A percentile compares a stretch with the other conserved stretches of the same genome.
These are phyloP conservation scores for Strix aluco DNA, from an alignment of 2,113 vertebrate species.

Conservation along the genomic window DNA sequence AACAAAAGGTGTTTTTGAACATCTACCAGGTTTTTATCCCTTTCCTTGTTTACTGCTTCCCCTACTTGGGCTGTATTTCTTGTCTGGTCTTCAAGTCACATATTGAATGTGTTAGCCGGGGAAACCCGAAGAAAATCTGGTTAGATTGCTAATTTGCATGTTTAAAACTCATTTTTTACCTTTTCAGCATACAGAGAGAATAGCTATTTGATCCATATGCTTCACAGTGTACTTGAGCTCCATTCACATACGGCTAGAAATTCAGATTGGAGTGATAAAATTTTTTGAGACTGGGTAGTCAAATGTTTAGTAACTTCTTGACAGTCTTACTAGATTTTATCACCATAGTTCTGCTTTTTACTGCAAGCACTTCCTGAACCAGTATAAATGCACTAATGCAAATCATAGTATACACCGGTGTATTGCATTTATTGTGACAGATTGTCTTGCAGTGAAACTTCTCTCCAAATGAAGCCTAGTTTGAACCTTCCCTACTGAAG, in stretches of 20 bases:
- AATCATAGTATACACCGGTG: neutral
- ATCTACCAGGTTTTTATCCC: neutral
- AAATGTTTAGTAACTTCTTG: neutral
- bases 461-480: neutral
- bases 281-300: neutral
- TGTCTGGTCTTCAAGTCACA: neutral
- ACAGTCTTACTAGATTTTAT: neutral
- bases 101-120: neutral
- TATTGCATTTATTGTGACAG: neutral
- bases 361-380: neutral
- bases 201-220: neutral
- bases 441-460: neutral
- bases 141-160: neutral
- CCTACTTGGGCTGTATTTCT: neutral
- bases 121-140: neutral
- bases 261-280: neutral
- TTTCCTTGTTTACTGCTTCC: neutral
- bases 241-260: neutral
- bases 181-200: neutral
- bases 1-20: neutral
- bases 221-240: neutral
- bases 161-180: neutral
- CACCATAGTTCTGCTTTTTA: neutral
- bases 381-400: neutral
- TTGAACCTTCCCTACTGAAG: neutral